These are phyloP conservation scores for Pedetes capensis DNA, from an alignment of 2,113 vertebrate species.

Conservation along the genomic window DNA sequence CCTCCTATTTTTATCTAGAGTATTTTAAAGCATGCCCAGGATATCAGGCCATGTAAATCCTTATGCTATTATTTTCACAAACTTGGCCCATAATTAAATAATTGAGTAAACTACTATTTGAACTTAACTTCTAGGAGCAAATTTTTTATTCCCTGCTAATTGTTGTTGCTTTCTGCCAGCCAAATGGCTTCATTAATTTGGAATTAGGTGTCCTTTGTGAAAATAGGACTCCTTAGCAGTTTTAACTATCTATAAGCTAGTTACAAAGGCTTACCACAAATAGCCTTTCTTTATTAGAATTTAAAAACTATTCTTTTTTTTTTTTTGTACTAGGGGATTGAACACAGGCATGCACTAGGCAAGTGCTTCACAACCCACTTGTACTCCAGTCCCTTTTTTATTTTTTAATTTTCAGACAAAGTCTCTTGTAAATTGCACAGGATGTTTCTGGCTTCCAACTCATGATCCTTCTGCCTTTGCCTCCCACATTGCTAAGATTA, in stretches of 20 bases:
- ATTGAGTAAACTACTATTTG: constrained; percentile 2
- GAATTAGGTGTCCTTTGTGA: not conserved
- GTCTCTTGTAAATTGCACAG: no score
- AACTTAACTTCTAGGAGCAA: not conserved
- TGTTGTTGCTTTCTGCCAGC: not conserved
- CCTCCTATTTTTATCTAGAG: not conserved
- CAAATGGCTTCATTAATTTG: constrained; percentile 40
- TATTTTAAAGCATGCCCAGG: constrained; percentile 11
- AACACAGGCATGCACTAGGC: no score
- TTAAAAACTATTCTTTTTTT: not conserved
- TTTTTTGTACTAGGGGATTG: no score
- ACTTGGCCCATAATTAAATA: constrained; percentile 12
- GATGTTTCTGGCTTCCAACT: no score
- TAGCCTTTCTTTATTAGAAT: not conserved
- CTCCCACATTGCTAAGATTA: no score
- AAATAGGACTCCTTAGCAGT: not conserved
- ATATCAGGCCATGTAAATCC: not conserved
- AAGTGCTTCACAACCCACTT: no score
- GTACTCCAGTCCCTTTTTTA: no score
- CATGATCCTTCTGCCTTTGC: no score
- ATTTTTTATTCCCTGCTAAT: not conserved
- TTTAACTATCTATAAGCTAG: not conserved
- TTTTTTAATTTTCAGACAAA: no score
- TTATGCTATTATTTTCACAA: constrained; percentile 8
- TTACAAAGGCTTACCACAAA: not conserved